Percentiles rank a stretch among this genome's conserved stretches.
Conservation (phyloP, 2,888 invertebrate genomes). For the Nomada hirtipes region DNA sequence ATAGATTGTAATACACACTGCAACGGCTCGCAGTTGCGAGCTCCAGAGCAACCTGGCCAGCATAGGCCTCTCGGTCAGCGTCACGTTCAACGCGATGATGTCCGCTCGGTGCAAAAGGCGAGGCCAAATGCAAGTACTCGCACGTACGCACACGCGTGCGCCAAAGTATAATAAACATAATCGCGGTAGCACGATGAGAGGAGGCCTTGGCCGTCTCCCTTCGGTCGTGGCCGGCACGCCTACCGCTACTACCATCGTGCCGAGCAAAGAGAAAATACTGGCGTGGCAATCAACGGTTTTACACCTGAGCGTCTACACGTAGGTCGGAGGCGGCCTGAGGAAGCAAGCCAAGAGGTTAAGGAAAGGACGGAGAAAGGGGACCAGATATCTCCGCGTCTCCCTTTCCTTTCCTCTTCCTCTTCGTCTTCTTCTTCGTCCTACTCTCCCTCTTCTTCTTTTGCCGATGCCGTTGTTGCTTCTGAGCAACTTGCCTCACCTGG, state of each 20-base stretch:
- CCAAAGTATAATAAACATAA: slow-evolving; percentile 81
- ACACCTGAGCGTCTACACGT: slow-evolving; percentile 80
- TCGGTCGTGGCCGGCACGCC: slow-evolving; percentile 82
- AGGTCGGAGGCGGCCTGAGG: slow-evolving; percentile 66
- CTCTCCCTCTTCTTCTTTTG: slow-evolving; percentile 12
- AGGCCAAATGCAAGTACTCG: slow-evolving; percentile 64
- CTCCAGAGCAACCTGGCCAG: neutral
- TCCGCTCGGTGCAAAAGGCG: slow-evolving; percentile 35
- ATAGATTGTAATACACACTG: too few species aligned
- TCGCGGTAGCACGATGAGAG: slow-evolving; percentile 80
- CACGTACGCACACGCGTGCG: slow-evolving; percentile 71
- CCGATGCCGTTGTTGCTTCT: slow-evolving; percentile 43
- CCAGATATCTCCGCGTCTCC: slow-evolving; percentile 53
- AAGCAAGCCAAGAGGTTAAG: slow-evolving; percentile 60
- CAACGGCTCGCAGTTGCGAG: too few species aligned
- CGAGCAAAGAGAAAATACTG: slow-evolving; percentile 79
- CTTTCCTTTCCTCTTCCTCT: slow-evolving; percentile 27
- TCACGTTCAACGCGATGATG: slow-evolving; percentile 48
- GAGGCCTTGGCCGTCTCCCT: slow-evolving; percentile 82
- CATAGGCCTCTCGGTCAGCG: slow-evolving; percentile 1
- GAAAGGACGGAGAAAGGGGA: slow-evolving; percentile 56
- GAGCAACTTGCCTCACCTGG: slow-evolving; percentile 46
- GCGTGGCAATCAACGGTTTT: slow-evolving; percentile 83
- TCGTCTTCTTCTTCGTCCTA: slow-evolving; percentile 17
- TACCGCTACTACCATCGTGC: slow-evolving; percentile 80